Percentiles rank a stretch among this genome's conserved stretches.
phyloP scores from a whole-genome alignment of 2,888 invertebrate species.

The Halictus ligatus region DNA sequence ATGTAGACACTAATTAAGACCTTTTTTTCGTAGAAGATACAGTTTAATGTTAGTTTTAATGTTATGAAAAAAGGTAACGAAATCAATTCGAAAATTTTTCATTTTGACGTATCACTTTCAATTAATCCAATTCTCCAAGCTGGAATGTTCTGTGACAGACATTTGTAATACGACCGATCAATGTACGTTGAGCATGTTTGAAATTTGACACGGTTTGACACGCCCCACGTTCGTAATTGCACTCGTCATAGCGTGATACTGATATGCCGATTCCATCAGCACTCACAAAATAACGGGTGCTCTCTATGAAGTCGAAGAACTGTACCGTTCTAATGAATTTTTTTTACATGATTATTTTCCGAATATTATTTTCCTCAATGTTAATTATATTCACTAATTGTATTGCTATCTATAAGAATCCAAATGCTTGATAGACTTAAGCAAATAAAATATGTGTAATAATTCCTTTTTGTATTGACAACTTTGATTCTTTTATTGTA shows the following conservation, averaged over 20 bases:
- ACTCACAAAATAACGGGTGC: not conserved
- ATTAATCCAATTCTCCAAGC: not conserved
- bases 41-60: too few species aligned
- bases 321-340: not conserved
- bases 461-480: too few species aligned
- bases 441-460: too few species aligned
- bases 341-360: not conserved
- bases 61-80: too few species aligned
- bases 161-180: not conserved
- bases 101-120: not conserved
- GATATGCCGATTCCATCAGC: conserved; percentile 5
- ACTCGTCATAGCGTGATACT: not conserved
- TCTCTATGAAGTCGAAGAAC: not conserved
- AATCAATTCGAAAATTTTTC: too few species aligned
- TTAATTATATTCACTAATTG: not conserved
- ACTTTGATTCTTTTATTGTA: too few species aligned
- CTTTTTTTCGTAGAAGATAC: not conserved
- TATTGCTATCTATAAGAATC: not conserved
- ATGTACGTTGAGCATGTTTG: not conserved
- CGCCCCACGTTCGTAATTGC: not conserved
- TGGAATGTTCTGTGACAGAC: not conserved
- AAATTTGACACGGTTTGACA: conserved; percentile 7
- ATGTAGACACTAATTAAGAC: too few species aligned
- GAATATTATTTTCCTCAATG: not conserved
- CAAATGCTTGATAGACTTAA: too few species aligned